phyloP scores from a whole-genome alignment of 1,140 invertebrate genomes.

The Ephestia elutella region DNA sequence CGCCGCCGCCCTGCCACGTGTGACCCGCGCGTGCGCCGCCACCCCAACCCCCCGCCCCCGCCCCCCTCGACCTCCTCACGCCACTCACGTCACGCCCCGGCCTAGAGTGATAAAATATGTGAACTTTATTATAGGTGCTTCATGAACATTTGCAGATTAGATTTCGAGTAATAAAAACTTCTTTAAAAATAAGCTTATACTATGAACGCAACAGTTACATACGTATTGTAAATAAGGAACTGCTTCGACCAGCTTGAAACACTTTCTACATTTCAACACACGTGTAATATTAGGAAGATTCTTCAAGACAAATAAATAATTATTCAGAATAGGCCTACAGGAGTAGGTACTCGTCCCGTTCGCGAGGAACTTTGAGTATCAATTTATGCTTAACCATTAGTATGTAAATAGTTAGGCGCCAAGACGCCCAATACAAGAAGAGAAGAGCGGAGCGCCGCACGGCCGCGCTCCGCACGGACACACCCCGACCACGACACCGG shows the following conservation, averaged over 20 bases:
- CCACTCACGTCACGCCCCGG: conserved; percentile 14
- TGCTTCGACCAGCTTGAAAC: conserved; percentile 52
- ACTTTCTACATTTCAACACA: conserved; percentile 58
- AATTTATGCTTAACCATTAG: conserved; percentile 24
- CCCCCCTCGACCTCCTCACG: conserved; percentile 7
- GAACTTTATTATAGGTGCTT: conserved; percentile 37
- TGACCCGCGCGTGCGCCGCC: conserved; percentile 29
- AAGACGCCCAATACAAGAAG: conserved; percentile 14
- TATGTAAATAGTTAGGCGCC: conserved; percentile 27
- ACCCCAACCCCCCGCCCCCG: conserved; percentile 6
- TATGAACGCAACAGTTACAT: conserved; percentile 26
- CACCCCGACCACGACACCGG: neutral
- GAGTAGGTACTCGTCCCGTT: conserved; percentile 20
- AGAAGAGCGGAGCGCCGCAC: conserved; percentile 9
- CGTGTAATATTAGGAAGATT: conserved; percentile 39
- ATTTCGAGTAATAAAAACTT: conserved; percentile 22
- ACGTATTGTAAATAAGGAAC: conserved; percentile 24
- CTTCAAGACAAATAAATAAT: conserved; percentile 35
- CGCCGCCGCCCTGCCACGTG: conserved; percentile 60
- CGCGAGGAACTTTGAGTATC: conserved; percentile 17
- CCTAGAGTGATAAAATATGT: conserved; percentile 5
- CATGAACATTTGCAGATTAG: conserved; percentile 32
- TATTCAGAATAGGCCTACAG: conserved; percentile 45
- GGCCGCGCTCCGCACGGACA: neutral
- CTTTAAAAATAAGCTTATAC: conserved; percentile 45